These are phyloP conservation scores for Takifugu flavidus DNA, from an alignment of 2,113 vertebrate genomes.

Conservation along the genomic window DNA sequence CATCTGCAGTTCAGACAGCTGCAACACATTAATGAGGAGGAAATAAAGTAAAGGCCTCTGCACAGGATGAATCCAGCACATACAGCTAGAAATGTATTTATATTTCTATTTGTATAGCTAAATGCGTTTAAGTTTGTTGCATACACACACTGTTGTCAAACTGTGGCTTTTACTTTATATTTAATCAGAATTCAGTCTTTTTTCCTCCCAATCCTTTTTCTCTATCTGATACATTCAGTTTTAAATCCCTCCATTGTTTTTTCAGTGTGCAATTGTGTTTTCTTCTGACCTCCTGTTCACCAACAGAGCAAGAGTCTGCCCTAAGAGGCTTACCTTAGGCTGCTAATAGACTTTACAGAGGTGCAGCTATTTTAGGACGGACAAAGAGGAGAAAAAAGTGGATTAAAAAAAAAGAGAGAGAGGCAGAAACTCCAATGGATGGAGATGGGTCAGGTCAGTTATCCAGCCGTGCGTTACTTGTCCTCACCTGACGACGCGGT, in stretches of 20 bases:
- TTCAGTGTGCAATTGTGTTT: conserved; percentile 35
- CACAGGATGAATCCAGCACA: too few relatives aligned
- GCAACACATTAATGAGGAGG: too few relatives aligned
- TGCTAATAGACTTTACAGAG: conserved; percentile 67
- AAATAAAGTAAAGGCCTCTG: too few relatives aligned
- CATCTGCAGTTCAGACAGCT: too few relatives aligned
- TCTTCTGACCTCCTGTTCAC: conserved; percentile 37
- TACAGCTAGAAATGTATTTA: too few relatives aligned
- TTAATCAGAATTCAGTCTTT: background rate
- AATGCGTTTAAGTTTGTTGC: too few relatives aligned
- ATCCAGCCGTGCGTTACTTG: background rate
- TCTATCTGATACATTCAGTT: conserved; percentile 11
- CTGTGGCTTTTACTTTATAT: conserved; percentile 12
- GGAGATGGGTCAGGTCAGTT: background rate
- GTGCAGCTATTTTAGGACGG: conserved; percentile 56
- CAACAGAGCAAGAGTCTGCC: conserved; percentile 50
- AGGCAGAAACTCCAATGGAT: background rate
- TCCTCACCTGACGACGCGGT: background rate
- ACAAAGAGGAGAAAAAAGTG: conserved; percentile 38
- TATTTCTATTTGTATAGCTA: too few relatives aligned
- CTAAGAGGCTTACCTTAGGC: conserved; percentile 71
- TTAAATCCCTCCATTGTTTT: conserved; percentile 36
- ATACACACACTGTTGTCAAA: background rate
- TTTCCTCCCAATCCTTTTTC: conserved; percentile 28
- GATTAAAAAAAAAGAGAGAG: conserved; percentile 1